Percentiles rank a stretch among this genome's conserved stretches.
These are phyloP conservation scores for Trogon surrucura DNA, from an alignment of 2,113 vertebrate genomes.

Conservation along the genomic window DNA sequence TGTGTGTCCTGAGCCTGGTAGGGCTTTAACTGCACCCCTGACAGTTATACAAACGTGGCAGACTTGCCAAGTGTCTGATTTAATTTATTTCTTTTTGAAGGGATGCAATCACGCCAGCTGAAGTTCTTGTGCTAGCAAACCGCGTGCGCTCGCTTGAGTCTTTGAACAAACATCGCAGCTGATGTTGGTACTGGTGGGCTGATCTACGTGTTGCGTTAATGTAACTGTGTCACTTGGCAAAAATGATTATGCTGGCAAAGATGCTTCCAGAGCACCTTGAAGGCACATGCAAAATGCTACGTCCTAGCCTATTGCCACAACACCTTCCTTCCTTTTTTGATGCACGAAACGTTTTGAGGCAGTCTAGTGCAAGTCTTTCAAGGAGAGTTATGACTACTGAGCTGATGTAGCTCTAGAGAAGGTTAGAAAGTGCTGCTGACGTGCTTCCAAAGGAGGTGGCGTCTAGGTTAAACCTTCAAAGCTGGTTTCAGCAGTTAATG, in stretches of 20 bases:
- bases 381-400: not conserved
- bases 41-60: not conserved
- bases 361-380: not conserved
- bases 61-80: not conserved
- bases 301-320: not conserved
- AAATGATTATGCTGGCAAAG: not conserved
- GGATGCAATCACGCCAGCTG: not conserved
- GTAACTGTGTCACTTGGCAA: not conserved
- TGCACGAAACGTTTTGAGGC: not conserved
- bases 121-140: not conserved
- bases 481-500: not conserved
- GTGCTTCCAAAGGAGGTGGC: not conserved
- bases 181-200: not conserved
- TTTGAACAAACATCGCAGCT: not conserved
- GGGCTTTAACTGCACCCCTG: not conserved
- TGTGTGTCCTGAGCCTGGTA: not conserved
- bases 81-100: not conserved
- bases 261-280: not conserved
- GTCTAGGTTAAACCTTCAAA: not conserved
- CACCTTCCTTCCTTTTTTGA: not conserved
- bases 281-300: not conserved
- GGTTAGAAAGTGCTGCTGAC: not conserved
- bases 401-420: not conserved
- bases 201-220: fast-evolving
- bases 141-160: not conserved